Evolutionary conservation across 2,797 vertebrate genomes (phyloP), one percentile per base, ranked within the genome.

Genomic region (Hapalemur alaotrensis): DNA sequence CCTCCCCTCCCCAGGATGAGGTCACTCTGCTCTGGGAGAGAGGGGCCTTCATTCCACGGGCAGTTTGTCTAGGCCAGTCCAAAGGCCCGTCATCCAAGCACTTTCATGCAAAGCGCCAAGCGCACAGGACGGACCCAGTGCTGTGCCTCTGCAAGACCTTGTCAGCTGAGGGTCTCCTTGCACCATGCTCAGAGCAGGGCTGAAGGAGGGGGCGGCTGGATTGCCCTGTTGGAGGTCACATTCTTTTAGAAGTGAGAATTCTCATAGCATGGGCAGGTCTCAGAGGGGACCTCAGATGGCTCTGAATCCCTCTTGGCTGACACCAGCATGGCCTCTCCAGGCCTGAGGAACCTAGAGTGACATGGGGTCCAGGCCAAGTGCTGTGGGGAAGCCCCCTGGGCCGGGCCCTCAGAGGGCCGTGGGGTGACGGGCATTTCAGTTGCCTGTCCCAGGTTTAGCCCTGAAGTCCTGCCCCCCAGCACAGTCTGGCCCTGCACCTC

Each of bases 81-180:
- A 35, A 41, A 1, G 14, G 11, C 6, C 43, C 46, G 5, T 43
- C 4, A 3, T 48, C 3, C 5, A 81, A 48, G 52, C 0, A 3
- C 22, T 9, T 69, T 79, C 63, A 43, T 46, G 75, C n/a, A 52
- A 22, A 43, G 13, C n/a, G 9, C 50, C 7, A 8, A n/a, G 63
- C 4, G 32, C 17, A 17, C 63, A 65, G 32, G 63, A 18, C 17
- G 1, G 17, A 65, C 7, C 30, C n/a, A 46, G 43, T 35, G 69
- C 32, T 32, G 13, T 4, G 7, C 61, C 81, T 84, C 61, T 30
- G 65, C 32, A 89, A 86, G 76, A 32, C 32, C 6, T n/a, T 57
- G n/a, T 35, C 4, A 14, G 18, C 12, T n/a, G 48, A 78, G 32
- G 35, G 12, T 41, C 83, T 57, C 59, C 38, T 75, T 50, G 75